phyloP scores from a whole-genome alignment of 2,113 vertebrate genomes.

The Clarias macrocephalus region DNA sequence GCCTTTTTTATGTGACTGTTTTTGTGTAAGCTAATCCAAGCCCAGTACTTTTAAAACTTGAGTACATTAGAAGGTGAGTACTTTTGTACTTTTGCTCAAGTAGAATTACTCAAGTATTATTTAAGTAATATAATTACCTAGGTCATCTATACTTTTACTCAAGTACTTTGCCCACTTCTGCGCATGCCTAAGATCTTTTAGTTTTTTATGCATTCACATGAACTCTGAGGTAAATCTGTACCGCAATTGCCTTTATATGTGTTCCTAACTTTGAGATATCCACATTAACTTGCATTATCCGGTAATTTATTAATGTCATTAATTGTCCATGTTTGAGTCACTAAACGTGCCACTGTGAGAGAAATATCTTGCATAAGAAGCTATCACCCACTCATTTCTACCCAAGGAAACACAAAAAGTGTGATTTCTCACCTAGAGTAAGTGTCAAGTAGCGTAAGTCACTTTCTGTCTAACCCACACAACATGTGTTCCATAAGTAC shows the following conservation, averaged over 20 bases:
- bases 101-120: too few relatives aligned
- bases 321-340: background rate
- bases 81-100: too few relatives aligned
- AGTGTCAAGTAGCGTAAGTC: background rate
- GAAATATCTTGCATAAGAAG: background rate
- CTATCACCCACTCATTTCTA: conserved; percentile 11
- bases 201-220: background rate
- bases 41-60: too few relatives aligned
- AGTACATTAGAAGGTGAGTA: too few relatives aligned
- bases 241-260: background rate
- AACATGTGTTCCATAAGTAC: background rate
- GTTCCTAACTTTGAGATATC: background rate
- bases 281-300: background rate
- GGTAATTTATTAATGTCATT: background rate
- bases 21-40: too few relatives aligned
- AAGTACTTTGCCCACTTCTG: too few relatives aligned
- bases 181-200: background rate
- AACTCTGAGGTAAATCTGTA: background rate
- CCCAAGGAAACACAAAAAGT: background rate
- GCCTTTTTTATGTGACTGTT: too few relatives aligned
- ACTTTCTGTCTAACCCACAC: conserved; percentile 3
- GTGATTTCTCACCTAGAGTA: conserved; percentile 5
- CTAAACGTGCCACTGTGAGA: background rate
- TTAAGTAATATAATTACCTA: too few relatives aligned
- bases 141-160: too few relatives aligned